A percentile compares a stretch with the other conserved stretches of the same genome.
Conservation (phyloP, 2,113 vertebrate genomes). For the Myrmophylax atrothorax region DNA sequence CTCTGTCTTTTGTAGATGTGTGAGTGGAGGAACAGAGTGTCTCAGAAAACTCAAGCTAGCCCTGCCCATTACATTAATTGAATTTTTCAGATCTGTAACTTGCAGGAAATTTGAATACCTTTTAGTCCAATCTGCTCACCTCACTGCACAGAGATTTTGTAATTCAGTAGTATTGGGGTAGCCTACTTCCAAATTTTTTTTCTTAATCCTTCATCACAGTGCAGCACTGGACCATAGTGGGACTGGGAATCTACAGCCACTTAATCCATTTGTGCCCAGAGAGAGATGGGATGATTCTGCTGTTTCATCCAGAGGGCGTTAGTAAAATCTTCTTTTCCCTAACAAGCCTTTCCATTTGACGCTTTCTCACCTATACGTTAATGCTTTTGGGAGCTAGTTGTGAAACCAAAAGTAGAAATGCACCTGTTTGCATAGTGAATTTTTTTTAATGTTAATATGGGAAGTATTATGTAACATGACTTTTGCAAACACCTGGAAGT, state of each 20-base stretch:
- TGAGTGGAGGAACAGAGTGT: neutral
- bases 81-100: neutral
- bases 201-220: neutral
- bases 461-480: slow-evolving; percentile 15
- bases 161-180: fast-evolving
- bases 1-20: neutral
- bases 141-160: neutral
- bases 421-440: slow-evolving; percentile 33
- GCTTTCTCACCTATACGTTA: slow-evolving; percentile 25
- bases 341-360: neutral
- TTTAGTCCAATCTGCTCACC: neutral
- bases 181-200: neutral
- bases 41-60: neutral
- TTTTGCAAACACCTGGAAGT: slow-evolving; percentile 38
- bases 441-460: slow-evolving; percentile 25
- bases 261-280: neutral
- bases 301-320: neutral
- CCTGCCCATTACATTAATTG: neutral
- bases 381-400: slow-evolving; percentile 38
- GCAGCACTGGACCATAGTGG: neutral
- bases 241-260: neutral
- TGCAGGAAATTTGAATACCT: neutral
- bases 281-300: neutral
- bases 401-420: slow-evolving; percentile 51
- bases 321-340: neutral